Conservation (phyloP, 2,888 invertebrate species). For the Liopterus haemorrhoidalis region DNA sequence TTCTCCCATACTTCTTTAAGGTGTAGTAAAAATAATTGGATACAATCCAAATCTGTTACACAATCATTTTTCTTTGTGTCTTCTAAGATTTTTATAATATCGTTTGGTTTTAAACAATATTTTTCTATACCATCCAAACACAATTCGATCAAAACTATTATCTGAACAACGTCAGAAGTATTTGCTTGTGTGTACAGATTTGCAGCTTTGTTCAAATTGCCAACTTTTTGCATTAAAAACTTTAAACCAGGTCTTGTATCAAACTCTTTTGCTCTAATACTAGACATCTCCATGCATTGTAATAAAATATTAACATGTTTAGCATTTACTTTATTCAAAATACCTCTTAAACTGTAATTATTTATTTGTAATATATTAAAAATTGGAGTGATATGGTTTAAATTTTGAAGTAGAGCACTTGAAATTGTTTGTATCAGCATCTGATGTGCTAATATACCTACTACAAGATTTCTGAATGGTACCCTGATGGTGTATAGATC, state of each 20-base stretch:
- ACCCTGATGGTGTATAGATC: conserved; percentile 77
- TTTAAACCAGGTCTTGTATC: conserved; percentile 88
- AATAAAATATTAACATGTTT: conserved; percentile 65
- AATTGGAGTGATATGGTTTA: conserved; percentile 45
- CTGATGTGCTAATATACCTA: conserved; percentile 86
- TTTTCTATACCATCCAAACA: conserved; percentile 66
- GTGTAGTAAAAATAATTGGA: conserved; percentile 42
- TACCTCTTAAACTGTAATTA: conserved; percentile 43
- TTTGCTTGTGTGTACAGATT: conserved; percentile 91
- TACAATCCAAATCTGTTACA: conserved; percentile 41
- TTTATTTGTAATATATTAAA: conserved; percentile 45
- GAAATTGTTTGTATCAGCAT: conserved; percentile 88
- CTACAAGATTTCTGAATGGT: conserved; percentile 79
- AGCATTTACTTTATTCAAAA: conserved; percentile 49
- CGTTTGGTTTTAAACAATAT: conserved; percentile 56
- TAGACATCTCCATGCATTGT: conserved; percentile 75
- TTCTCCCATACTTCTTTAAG: conserved; percentile 44
- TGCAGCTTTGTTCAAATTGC: conserved; percentile 76
- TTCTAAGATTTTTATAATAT: conserved; percentile 59
- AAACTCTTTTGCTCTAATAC: conserved; percentile 76
- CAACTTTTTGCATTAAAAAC: conserved; percentile 89
- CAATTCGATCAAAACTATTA: conserved; percentile 79
- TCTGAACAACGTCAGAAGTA: conserved; percentile 84
- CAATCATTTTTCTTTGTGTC: conserved; percentile 34
- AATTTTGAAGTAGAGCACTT: conserved; percentile 69